phyloP scores from a whole-genome alignment of 2,888 invertebrate species.

The Tyria jacobaeae region DNA sequence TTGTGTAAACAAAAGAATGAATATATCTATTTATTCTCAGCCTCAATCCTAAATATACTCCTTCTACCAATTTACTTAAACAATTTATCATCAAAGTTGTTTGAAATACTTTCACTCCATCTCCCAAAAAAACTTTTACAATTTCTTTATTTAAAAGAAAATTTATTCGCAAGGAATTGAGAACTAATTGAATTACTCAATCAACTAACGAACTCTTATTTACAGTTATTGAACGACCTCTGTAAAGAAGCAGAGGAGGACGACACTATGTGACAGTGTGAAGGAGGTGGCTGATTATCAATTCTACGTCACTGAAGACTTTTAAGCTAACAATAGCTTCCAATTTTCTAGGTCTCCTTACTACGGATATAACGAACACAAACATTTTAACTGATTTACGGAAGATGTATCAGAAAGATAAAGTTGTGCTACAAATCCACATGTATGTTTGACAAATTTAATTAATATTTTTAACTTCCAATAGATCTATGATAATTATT shows the following conservation, averaged over 20 bases:
- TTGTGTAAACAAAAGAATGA: too few relatives aligned
- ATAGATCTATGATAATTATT: too few relatives aligned
- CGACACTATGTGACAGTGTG: constrained; percentile 87
- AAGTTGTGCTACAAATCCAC: too few relatives aligned
- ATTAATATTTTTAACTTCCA: too few relatives aligned
- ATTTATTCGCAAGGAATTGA: background rate
- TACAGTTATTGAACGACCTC: constrained; percentile 92
- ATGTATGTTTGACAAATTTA: too few relatives aligned
- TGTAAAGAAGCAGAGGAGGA: constrained; percentile 91
- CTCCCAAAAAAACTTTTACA: background rate
- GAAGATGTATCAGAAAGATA: too few relatives aligned
- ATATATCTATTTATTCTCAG: too few relatives aligned
- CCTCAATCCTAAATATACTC: too few relatives aligned
- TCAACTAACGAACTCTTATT: constrained; percentile 9
- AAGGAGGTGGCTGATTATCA: constrained; percentile 91
- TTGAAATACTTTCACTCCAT: background rate
- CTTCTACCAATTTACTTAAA: background rate
- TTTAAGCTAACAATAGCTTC: constrained; percentile 93
- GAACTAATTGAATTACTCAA: constrained; percentile 4
- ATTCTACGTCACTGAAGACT: constrained; percentile 95
- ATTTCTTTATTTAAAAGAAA: constrained; percentile 1
- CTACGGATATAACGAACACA: constrained; percentile 91
- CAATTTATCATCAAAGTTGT: background rate
- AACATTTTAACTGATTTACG: too few relatives aligned
- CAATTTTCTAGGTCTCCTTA: constrained; percentile 91